These are phyloP conservation scores for Tichodroma muraria DNA, from an alignment of 2,113 vertebrate species.

Conservation along the genomic window DNA sequence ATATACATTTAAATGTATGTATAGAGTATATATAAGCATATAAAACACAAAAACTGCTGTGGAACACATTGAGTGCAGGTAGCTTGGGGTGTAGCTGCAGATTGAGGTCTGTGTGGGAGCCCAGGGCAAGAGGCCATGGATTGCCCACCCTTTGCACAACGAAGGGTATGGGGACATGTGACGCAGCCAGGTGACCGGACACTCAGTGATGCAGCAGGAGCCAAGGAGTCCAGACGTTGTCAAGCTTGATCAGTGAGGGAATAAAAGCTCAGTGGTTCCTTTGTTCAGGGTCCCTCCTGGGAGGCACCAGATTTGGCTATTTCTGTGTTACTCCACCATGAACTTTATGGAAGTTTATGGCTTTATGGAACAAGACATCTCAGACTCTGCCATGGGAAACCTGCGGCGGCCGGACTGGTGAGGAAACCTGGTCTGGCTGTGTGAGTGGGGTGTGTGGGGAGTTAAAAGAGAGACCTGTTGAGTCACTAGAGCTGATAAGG, in stretches of 20 bases:
- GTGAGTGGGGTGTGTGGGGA: neutral
- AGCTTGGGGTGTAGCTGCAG: neutral
- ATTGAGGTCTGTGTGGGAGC: neutral
- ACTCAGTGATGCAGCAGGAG: neutral
- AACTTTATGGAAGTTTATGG: too few species aligned
- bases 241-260: neutral
- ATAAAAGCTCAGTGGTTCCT: neutral
- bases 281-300: neutral
- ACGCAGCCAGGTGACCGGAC: fast-evolving
- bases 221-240: neutral
- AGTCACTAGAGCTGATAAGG: neutral
- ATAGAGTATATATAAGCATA: neutral
- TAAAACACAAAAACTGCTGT: neutral
- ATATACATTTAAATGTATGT: neutral
- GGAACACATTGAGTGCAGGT: neutral
- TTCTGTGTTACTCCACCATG: neutral
- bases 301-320: fast-evolving
- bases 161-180: fast-evolving
- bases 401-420: fast-evolving
- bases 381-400: neutral
- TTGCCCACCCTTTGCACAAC: fast-evolving
- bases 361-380: neutral
- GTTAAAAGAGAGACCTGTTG: neutral
- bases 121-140: fast-evolving
- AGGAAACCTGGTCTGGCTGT: neutral